phyloP scores from a whole-genome alignment of 1,140 invertebrate species.

The Saxidomus purpurata region DNA sequence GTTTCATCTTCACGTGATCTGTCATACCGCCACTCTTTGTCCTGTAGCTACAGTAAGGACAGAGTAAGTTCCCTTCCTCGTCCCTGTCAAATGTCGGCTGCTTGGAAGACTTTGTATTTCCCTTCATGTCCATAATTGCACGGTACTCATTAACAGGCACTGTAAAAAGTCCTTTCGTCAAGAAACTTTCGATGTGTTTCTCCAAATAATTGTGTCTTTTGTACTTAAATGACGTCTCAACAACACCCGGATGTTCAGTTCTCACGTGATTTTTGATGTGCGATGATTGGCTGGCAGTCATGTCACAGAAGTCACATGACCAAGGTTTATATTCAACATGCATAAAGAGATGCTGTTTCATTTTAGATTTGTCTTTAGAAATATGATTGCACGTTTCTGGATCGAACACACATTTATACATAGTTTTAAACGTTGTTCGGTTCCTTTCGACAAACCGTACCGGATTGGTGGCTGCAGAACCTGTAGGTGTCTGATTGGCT shows the following conservation, averaged over 20 bases:
- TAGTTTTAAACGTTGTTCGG: constrained; percentile 60
- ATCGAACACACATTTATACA: constrained; percentile 67
- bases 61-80: constrained; percentile 39
- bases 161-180: constrained; percentile 53
- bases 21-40: constrained; percentile 59
- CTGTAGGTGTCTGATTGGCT: not conserved
- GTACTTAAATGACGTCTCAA: constrained; percentile 58
- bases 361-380: constrained; percentile 67
- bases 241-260: constrained; percentile 51
- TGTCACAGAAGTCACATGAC: constrained; percentile 65
- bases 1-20: constrained; percentile 66
- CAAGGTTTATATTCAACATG: constrained; percentile 67
- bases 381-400: constrained; percentile 66
- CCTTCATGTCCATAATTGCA: constrained; percentile 61
- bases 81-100: constrained; percentile 52
- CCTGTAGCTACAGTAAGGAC: constrained; percentile 58
- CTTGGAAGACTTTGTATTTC: constrained; percentile 56
- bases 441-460: constrained; percentile 20
- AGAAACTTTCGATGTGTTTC: constrained; percentile 63
- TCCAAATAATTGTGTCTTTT: constrained; percentile 65
- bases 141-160: constrained; percentile 63
- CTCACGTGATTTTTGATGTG: constrained; percentile 65
- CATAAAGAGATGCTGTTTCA: constrained; percentile 67
- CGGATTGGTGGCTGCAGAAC: not conserved
- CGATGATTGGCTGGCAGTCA: constrained; percentile 66